A percentile compares a stretch with the other conserved stretches of the same genome.
These are phyloP conservation scores for Tragulus kanchil DNA, from an alignment of 2,113 vertebrate genomes.

Conservation along the genomic window DNA sequence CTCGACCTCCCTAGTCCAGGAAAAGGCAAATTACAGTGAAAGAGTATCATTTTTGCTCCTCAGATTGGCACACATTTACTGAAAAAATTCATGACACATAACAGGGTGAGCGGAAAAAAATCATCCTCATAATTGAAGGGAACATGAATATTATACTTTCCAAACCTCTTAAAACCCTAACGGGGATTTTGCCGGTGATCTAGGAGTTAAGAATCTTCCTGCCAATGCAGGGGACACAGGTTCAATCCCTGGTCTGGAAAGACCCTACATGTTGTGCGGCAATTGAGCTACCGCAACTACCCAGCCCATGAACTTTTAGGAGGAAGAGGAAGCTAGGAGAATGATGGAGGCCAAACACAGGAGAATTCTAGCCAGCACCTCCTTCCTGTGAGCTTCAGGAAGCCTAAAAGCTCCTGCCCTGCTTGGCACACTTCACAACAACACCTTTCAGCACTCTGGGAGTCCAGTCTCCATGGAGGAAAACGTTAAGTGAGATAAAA, in stretches of 20 bases:
- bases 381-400: neutral
- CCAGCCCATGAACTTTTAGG: neutral
- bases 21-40: slow-evolving; percentile 30
- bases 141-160: neutral
- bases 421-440: neutral
- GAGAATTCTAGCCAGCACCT: neutral
- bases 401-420: neutral
- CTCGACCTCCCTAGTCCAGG: neutral
- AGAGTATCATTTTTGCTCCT: neutral
- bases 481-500: neutral
- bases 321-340: neutral
- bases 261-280: neutral
- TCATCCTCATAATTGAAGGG: neutral
- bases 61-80: neutral
- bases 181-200: neutral
- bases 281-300: neutral
- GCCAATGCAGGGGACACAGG: neutral
- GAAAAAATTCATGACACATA: neutral
- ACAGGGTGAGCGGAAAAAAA: neutral
- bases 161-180: neutral
- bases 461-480: neutral
- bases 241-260: neutral
- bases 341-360: neutral
- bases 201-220: neutral
- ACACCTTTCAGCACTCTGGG: neutral